Evolutionary conservation across 2,113 vertebrate species (phyloP).

Genomic region (Campylomormyrus numenius): DNA sequence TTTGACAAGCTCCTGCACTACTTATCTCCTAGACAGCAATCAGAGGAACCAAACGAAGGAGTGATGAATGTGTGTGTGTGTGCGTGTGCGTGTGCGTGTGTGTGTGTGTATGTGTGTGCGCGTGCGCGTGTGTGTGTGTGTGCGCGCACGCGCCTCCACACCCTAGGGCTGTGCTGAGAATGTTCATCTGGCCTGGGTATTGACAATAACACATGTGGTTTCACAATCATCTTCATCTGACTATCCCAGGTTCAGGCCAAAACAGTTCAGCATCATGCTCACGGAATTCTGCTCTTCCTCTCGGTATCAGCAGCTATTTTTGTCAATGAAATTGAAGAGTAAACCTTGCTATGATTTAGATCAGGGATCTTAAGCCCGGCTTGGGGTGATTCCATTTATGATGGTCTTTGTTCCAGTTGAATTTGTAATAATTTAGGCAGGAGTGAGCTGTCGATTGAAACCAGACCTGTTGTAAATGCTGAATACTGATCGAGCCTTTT

Average conservation of each 20-base stretch:
- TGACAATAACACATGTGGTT: background rate
- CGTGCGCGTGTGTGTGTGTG: background rate
- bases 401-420: background rate
- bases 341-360: background rate
- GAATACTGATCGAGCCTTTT: background rate
- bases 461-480: background rate
- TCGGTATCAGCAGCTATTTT: background rate
- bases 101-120: background rate
- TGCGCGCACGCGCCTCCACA: background rate
- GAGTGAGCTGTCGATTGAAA: background rate
- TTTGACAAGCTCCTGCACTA: background rate
- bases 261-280: background rate
- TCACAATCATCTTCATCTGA: background rate
- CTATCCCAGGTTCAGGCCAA: background rate
- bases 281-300: background rate
- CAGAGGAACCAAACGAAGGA: background rate
- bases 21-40: background rate
- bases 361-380: background rate
- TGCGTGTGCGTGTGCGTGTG: background rate
- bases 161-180: background rate
- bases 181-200: background rate
- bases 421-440: background rate
- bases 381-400: background rate
- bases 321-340: background rate
- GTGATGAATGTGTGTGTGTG: background rate